Evolutionary conservation across 1,140 invertebrate species (phyloP).

Genomic region (Campoletis sonorensis): DNA sequence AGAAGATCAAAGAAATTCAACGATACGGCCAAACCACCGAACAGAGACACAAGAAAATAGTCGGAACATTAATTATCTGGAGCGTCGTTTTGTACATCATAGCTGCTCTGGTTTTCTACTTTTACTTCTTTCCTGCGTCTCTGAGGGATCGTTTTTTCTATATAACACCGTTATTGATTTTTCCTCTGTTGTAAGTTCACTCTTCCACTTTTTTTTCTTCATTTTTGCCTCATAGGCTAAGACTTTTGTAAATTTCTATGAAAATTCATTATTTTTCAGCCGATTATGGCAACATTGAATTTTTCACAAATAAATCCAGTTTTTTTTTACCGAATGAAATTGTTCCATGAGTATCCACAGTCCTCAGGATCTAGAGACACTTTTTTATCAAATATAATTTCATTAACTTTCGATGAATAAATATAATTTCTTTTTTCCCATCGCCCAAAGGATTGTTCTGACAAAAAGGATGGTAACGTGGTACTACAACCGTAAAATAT

Average conservation of each 20-base stretch:
- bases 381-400: too few relatives aligned
- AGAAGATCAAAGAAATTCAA: conserved; percentile 89
- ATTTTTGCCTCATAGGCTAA: too few relatives aligned
- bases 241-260: too few relatives aligned
- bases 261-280: too few relatives aligned
- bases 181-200: conserved; percentile 87
- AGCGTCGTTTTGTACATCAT: conserved; percentile 89
- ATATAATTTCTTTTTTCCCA: conserved; percentile 10
- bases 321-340: too few relatives aligned
- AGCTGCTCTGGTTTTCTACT: conserved; percentile 85
- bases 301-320: too few relatives aligned
- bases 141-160: conserved; percentile 84
- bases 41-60: conserved; percentile 86
- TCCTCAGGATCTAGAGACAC: too few relatives aligned
- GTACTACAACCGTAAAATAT: conserved; percentile 91
- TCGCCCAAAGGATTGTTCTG: conserved; percentile 85
- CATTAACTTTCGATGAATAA: background rate
- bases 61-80: conserved; percentile 87
- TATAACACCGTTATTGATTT: conserved; percentile 84
- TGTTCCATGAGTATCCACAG: too few relatives aligned
- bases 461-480: conserved; percentile 88
- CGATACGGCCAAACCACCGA: conserved; percentile 87
- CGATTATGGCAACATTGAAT: too few relatives aligned
- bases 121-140: conserved; percentile 84
- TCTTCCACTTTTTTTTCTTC: conserved; percentile 9